Base-by-base conservation (phyloP, 2,888 invertebrate species). In the Muschampia plurimacula region DNA sequence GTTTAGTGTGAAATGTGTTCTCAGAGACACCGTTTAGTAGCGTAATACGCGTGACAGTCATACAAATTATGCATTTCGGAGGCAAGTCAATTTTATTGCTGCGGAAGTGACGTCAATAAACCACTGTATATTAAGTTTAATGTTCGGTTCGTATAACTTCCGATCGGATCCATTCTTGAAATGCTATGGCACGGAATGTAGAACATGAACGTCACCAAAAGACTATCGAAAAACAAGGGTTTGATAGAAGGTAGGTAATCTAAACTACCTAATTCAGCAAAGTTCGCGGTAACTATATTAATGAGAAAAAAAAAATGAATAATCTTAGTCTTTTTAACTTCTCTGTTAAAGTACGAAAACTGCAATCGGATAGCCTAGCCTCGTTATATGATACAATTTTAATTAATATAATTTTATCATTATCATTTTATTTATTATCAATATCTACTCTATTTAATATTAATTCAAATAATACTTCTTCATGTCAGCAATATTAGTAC, bases 1-100 rank as follows among this genome's bases (percentile, higher is more conserved):
- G 88, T 91, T 91, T 89, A 92, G 92, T 93, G 93, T 93, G 92
- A 93, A 94, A 92, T 92, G 93, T 93, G 91, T 92, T 92, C 89
- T 87, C 84, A 87, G 86, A 90, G 92, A 92, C 93, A 93, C 93
- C 92, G 89, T 94, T 93, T 94, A 93, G 93, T 91, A 91, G 88
- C 90, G 86, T 90, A 88, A 89, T 88, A 89, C 92, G 92, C 93
- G 93, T 93, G 93, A 92, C 93, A 91, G 86, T 85, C 85, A 86
- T 93, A 93, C 93, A 90, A 93, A 94, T 93, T 92, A 93, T 93
- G 91, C 93, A 90, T 93, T 93, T 93, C 84, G 86, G 89, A 87
- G 91, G 91, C 92, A 90, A 88, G 90, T 88, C 89, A 90, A 91
- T 90, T 93, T 94, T 93, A 94, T 92, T 90, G 87, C 90, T 81